phyloP scores from a whole-genome alignment of 2,888 invertebrate genomes.

The Amiota mariae region DNA sequence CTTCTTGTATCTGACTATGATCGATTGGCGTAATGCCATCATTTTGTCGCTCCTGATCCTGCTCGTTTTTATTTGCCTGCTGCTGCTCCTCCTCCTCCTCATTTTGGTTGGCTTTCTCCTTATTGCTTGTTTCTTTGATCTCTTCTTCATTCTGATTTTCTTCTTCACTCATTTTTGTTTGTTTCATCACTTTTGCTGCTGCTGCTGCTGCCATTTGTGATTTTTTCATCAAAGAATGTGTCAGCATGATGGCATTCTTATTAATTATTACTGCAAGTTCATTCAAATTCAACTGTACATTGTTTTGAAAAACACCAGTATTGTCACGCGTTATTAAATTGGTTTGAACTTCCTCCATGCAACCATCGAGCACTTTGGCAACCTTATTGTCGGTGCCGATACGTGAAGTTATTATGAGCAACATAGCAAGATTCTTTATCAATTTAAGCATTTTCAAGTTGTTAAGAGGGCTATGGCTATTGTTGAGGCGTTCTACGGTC shows the following conservation, averaged over 20 bases:
- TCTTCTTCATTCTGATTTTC: background rate
- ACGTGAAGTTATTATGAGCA: slow-evolving; percentile 78
- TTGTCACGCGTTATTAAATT: slow-evolving; percentile 82
- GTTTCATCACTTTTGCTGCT: slow-evolving; percentile 1
- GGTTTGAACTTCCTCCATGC: slow-evolving; percentile 88
- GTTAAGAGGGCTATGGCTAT: slow-evolving; percentile 74
- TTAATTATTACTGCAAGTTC: slow-evolving; percentile 69
- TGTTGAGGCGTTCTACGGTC: slow-evolving; percentile 84
- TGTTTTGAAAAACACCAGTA: slow-evolving; percentile 86
- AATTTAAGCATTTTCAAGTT: slow-evolving; percentile 81
- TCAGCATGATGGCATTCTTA: slow-evolving; percentile 45
- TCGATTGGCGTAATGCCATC: too few relatives aligned
- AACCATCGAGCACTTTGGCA: slow-evolving; percentile 89
- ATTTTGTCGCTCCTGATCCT: too few relatives aligned
- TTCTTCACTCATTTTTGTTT: background rate
- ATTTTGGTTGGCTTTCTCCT: too few relatives aligned
- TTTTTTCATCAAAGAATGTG: background rate
- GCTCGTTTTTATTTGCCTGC: too few relatives aligned
- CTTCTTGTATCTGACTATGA: too few relatives aligned
- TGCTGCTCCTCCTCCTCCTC: too few relatives aligned
- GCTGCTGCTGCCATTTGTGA: background rate
- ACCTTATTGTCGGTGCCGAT: slow-evolving; percentile 80
- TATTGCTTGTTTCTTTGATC: background rate
- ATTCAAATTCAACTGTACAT: slow-evolving; percentile 90
- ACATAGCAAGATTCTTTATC: slow-evolving; percentile 89